Base-by-base conservation (phyloP, 37 sponge, comb jelly and placozoan species). In the Agelas oroides region DNA sequence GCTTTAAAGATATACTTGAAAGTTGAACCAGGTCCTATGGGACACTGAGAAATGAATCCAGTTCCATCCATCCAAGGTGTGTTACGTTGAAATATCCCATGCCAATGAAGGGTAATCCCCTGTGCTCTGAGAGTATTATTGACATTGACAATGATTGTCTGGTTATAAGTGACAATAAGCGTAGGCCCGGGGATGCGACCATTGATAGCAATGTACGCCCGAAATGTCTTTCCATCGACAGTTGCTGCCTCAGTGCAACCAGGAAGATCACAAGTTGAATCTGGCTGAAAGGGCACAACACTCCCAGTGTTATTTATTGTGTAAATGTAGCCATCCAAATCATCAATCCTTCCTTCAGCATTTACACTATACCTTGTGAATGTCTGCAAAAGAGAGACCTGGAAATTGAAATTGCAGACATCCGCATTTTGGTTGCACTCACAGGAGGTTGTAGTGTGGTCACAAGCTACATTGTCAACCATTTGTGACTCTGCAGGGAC, bases 31-130 rank as follows among this genome's bases (percentile, higher is more conserved):
- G 96, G 84, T 32, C 17, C 27, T 20, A 96, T 96, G 24, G 90
- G 86, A 71, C 94, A 93, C 81, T 96, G 97, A 15, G 94, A 89
- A 2, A 96, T 40, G 3, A 71, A 63, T 3, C 60, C 79, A 2
- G 86, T 83, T 0, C 97, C 97, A 71, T 96, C 96, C 88, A 90
- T 90, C 91, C 91, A 87, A 11, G 87, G 85, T 18, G 91, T 90
- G 69, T 78, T 86, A 20, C 72, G 56, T 87, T 87, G 91, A 35
- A 81, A 78, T 76, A 90, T 76, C 2, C 96, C 96, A 40, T 96
- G 96, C 96, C 96, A 96, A 66, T 96, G 94, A 35, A 96, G 77
- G 32, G 86, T 67, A 13, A 77, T 67, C 1, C 71, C 63, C 30
- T 92, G 83, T 8, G 28, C 68, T 2, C n/a, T 24, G 5, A 96